Evolutionary conservation across 2,888 invertebrate genomes (phyloP), one percentile per base, ranked within the genome.

Genomic region (Antitype chi): DNA sequence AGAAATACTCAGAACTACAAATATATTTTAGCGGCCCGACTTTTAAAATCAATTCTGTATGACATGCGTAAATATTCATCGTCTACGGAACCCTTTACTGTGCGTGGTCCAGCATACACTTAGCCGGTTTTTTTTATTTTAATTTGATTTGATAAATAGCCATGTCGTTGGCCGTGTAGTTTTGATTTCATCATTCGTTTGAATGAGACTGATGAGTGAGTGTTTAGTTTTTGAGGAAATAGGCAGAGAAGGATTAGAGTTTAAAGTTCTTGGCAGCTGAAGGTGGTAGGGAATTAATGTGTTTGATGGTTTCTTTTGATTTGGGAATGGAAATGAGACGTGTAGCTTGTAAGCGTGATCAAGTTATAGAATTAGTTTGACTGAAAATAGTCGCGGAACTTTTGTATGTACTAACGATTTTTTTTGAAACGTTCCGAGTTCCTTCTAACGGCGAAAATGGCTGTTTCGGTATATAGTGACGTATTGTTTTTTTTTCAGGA

Each of bases 71-170:
- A 38, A 32, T 11, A 38, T 38, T 57, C 32, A 68, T n/a, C 20
- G n/a, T 17, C n/a, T 32, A 38, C n/a, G 20, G 68, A 68, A 59
- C 59, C 8, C n/a, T 38, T 38, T 11, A n/a, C n/a, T 4, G 32
- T 59, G n/a, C 59, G 20, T 20, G 11, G 32, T 20, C 11, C 13
- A n/a, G 20, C 59, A n/a, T n/a, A 1, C 32, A 20, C 4, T 38
- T 38, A 7, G 4, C 20, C 13, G 8, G 32, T n/a, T 38, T 68
- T 38, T 68, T 68, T 7, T 59, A 68, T 68, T 38, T 68, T 84
- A 87, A 82, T 85, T 83, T 70, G 66, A 43, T 78, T 79, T 88
- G 88, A 87, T 86, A 86, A 86, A 87, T 84, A 63, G 67, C 76
- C 63, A 13, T 76, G 86, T 83, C 83, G 67, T 38, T 76, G 55